Base-by-base conservation (phyloP, 2,888 invertebrate genomes). In the Disparrhopalites patrizii region DNA sequence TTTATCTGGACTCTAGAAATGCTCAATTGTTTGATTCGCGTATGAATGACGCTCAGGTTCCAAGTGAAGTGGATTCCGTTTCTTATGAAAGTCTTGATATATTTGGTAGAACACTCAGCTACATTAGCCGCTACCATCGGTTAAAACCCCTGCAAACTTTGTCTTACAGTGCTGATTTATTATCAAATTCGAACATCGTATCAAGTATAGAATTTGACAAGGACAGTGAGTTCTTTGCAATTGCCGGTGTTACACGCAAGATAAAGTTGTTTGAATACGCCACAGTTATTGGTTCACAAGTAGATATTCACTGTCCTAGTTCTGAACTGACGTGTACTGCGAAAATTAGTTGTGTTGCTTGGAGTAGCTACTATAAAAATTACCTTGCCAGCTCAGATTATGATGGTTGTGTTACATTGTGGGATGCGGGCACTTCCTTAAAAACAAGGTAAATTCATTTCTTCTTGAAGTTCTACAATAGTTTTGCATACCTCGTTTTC, bases 141-240 rank as follows among this genome's bases (percentile, higher is more conserved):
- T 82, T 95, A 70, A 83, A 90, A 13, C 87, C 90, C 20, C 81
- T 95, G 7, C 92, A 94, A 3, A 92, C 93, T 4, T 82, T 96
- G 3, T 91, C 91, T 73, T 95, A 95, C 80, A 91, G 92, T 70
- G 89, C 87, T 77, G 95, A 95, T 79, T 86, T 92, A 61, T 90
- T 91, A 78, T 91, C 90, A 78, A 89, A 88, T 77, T 90, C 89
- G 3, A 91, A 89, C 4, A 91, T 91, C 71, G 91, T 91, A 4
- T 90, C 90, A 27, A 93, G 93, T 76, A 94, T 96, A 74, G 95
- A 95, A 80, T 96, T 96, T 81, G 95, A 96, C 79, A 91, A 93
- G 79, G 95, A 96, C 80, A 90, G 91, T 78, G 94, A 96, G 81
- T 90, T 89, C 80, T 94, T 96, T 81, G 95, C 95, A 0, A 93